Base-by-base conservation (phyloP, 2,797 vertebrate species). In the Oryzias dopingdopingensis region DNA sequence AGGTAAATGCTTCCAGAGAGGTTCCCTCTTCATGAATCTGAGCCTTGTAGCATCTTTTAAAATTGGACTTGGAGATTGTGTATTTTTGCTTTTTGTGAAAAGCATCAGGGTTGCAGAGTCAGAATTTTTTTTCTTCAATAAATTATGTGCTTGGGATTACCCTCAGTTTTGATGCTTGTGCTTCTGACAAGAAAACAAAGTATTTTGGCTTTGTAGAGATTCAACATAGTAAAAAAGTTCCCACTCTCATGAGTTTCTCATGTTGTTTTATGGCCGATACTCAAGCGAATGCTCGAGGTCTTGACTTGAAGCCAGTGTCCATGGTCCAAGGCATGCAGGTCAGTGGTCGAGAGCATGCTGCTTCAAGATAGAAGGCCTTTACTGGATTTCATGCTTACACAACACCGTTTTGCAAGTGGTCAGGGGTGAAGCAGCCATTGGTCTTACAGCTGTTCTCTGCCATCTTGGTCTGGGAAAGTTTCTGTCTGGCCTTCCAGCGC, bases 401-500 rank as follows among this genome's bases (percentile, higher is more conserved):
- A 52, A 69, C 66, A 32, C 88, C 81, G 8, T 90, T 92, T 72
- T 84, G 87, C 62, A 84, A 76, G 57, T 80, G 80, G 29, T 86
- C 84, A 0, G 74, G 59, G 71, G 80, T 70, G 72, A 91, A 91
- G 74, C 89, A 89, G 71, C 88, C 86, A 6, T 90, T 92, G 66
- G 75, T 87, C 82, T 79, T 90, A 62, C 88, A 77, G 71, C 74
- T 78, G 62, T 84, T 76, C 62, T 88, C 88, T 14, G 81, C 68
- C 42, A 56, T 82, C 45, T 66, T 72, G 59, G 68, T 68, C 41
- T 65, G 79, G 49, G 58, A 57, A 26, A 67, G 62, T 62, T 83
- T 83, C 76, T 70, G 91, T 70, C 75, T 75, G 54, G 84, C 75
- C 72, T 87, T 91, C 94, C 94, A 92, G 72, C 77, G 92, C 72